These are phyloP conservation scores for Corvus moneduloides DNA, from an alignment of 2,113 vertebrate genomes.

Conservation along the genomic window DNA sequence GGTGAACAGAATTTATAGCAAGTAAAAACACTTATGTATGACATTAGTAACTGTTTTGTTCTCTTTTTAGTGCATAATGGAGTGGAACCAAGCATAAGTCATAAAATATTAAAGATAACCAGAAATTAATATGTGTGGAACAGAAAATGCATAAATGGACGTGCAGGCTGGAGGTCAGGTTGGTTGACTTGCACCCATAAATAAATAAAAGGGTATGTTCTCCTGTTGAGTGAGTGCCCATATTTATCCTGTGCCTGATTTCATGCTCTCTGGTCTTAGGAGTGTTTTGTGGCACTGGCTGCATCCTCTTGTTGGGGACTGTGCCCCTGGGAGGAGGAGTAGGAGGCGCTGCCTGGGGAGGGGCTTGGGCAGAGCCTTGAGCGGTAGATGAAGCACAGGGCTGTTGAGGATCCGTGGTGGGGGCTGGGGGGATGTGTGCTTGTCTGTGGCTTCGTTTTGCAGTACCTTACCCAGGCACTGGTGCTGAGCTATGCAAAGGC, in stretches of 20 bases:
- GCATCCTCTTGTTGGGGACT: not conserved
- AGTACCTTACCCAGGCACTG: not conserved
- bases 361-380: not conserved
- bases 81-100: not conserved
- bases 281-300: not conserved
- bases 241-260: not conserved
- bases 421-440: accelerated
- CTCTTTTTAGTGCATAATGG: not conserved
- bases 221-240: not conserved
- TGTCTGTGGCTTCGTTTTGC: accelerated
- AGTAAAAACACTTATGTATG: not conserved
- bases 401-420: not conserved
- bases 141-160: not conserved
- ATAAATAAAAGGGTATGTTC: conserved; percentile 11
- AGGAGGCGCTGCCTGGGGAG: not conserved
- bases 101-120: conserved; percentile 27
- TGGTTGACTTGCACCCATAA: not conserved
- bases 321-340: not conserved
- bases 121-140: not conserved
- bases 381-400: not conserved
- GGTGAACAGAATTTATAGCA: not conserved
- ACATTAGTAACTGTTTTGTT: not conserved
- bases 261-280: not conserved
- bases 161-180: not conserved
- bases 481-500: not conserved